A percentile compares a stretch with the other conserved stretches of the same genome.
These are phyloP conservation scores for Myioborus melanocephalus DNA, from an alignment of 2,797 vertebrate species.

Conservation along the genomic window DNA sequence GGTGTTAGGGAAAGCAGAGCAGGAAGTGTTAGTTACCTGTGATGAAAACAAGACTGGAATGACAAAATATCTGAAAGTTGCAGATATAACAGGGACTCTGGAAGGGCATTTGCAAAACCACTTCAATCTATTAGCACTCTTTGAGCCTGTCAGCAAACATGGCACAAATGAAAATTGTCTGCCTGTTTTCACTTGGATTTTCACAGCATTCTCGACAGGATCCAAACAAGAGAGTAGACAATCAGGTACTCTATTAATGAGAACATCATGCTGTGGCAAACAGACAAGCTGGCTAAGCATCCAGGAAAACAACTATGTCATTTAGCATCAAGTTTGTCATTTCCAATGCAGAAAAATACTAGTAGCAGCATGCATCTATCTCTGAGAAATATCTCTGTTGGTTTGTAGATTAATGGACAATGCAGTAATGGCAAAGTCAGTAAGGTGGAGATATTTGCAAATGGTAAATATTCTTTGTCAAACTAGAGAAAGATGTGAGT, in stretches of 20 bases:
- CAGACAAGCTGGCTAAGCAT: neutral
- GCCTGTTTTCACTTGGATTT: neutral
- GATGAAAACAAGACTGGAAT: neutral
- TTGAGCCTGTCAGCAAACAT: neutral
- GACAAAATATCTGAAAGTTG: slow-evolving; percentile 6
- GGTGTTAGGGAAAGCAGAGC: neutral
- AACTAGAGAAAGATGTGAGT: neutral
- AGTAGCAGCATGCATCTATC: neutral
- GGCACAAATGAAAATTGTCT: slow-evolving; percentile 16
- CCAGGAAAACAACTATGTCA: neutral
- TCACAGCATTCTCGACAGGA: neutral
- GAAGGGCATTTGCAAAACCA: slow-evolving; percentile 11
- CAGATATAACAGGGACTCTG: neutral
- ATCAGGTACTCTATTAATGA: slow-evolving; percentile 11
- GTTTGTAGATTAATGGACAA: neutral
- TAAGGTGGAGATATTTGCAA: neutral
- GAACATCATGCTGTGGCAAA: neutral
- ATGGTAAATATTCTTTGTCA: neutral
- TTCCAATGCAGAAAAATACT: neutral
- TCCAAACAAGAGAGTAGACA: neutral
- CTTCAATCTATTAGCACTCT: slow-evolving; percentile 16
- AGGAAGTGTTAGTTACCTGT: neutral
- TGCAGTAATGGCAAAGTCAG: neutral
- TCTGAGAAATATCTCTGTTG: neutral
- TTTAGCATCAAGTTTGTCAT: neutral